A percentile compares a stretch with the other conserved stretches of the same genome.
Conservation (phyloP, 2,888 invertebrate genomes). For the Melipona beecheii region DNA sequence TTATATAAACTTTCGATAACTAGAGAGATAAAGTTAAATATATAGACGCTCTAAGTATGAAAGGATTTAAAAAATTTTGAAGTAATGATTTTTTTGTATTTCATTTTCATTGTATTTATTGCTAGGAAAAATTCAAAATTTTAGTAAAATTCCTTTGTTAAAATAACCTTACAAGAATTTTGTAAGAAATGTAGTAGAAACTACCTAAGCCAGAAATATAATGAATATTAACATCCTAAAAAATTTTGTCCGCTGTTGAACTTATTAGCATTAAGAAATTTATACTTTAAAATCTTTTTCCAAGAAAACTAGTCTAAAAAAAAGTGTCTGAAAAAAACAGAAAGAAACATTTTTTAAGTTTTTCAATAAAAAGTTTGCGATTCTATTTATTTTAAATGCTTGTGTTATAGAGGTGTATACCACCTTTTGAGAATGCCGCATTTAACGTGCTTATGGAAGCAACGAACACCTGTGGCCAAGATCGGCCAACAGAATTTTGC, state of each 20-base stretch:
- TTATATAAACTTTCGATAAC: slow-evolving; percentile 75
- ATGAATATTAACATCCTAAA: background rate
- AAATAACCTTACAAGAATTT: background rate
- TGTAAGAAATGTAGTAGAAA: slow-evolving; percentile 9
- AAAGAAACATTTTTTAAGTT: background rate
- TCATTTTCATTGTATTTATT: background rate
- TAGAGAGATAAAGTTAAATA: slow-evolving; percentile 49
- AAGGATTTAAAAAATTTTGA: slow-evolving; percentile 5
- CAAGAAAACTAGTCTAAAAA: background rate
- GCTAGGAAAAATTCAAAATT: background rate
- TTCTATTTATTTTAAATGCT: background rate
- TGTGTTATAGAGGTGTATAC: slow-evolving; percentile 93
- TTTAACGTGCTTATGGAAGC: slow-evolving; percentile 95
- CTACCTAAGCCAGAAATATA: slow-evolving; percentile 22
- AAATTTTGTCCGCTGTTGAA: background rate
- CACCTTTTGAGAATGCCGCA: slow-evolving; percentile 98
- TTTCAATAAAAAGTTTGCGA: background rate
- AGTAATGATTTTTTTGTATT: background rate
- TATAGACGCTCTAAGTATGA: background rate
- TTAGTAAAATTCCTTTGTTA: background rate
- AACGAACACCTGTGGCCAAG: slow-evolving; percentile 97
- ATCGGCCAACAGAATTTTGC: slow-evolving; percentile 92
- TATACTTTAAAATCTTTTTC: background rate
- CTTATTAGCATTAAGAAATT: background rate
- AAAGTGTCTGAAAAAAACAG: background rate